phyloP scores from a whole-genome alignment of 2,888 invertebrate species.

The Xanthorhoe designata region DNA sequence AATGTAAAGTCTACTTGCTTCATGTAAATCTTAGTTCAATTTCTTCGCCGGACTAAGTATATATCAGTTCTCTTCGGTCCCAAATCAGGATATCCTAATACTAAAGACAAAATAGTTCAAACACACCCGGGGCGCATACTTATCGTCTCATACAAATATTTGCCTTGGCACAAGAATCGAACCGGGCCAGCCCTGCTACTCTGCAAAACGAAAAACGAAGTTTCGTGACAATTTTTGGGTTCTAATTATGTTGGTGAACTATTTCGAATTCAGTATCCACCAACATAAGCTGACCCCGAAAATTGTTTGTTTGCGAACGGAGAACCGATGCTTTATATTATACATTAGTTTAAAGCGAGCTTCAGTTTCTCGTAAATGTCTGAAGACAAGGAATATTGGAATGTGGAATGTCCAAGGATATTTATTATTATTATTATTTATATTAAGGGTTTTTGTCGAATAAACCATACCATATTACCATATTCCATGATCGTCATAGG shows the following conservation, averaged over 20 bases:
- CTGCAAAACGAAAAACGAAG: no score
- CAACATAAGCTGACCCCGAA: no score
- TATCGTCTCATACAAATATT: constrained; percentile 41
- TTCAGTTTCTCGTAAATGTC: background rate
- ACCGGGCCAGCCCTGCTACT: no score
- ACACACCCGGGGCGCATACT: constrained; percentile 38
- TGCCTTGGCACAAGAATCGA: constrained; percentile 44
- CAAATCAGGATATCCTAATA: constrained; percentile 40
- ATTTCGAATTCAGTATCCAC: no score
- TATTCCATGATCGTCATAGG: no score
- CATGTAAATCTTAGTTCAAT: background rate
- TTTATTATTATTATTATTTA: no score
- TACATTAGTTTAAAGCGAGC: constrained; percentile 40
- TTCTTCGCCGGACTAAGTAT: constrained; percentile 11
- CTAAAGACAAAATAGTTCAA: constrained; percentile 41
- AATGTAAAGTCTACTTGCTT: no score
- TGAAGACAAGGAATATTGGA: background rate
- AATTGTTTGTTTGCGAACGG: constrained; percentile 34
- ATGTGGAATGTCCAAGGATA: no score
- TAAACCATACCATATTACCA: no score
- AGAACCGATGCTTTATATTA: constrained; percentile 44
- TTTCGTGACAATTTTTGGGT: no score
- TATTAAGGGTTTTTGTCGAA: no score
- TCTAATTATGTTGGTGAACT: no score
- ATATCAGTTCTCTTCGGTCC: background rate